Base-by-base conservation (phyloP, 2,797 vertebrate species). In the Sebastes cheni region DNA sequence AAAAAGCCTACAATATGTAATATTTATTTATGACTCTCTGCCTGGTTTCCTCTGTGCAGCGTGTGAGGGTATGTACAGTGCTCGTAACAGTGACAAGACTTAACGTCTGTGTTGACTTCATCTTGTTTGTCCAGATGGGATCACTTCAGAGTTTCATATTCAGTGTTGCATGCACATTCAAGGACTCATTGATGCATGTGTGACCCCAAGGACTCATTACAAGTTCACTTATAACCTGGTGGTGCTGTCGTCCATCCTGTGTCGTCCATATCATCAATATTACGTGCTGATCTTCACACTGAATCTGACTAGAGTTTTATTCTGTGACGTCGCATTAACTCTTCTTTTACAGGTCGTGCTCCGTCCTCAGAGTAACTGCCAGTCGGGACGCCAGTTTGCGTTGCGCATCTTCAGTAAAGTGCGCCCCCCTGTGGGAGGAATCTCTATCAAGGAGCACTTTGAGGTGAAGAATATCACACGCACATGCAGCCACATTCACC, bases 401-500 rank as follows among this genome's bases (percentile, higher is more conserved):
- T 86, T 99, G 72, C 97, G 99, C 18, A 97, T 99, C 86, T 99
- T 99, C 93, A 99, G 99, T 95, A 99, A 99, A 94, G 99, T 99
- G 89, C 98, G 98, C 46, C 98, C 99, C 0, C 99, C 99, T 0
- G 99, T 99, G 84, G 99, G 99, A 4, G 99, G 99, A 75, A 99
- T 99, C 92, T 99, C 99, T 22, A 97, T 99, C 79, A 99, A 99
- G 91, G 99, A 99, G 82, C 99, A 99, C 90, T 99, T 99, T 62
- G 99, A 99, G 96, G 99, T 99, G 88, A 95, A 30, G 8, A 46
- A 11, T 18, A 22, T 42, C 3, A 4, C 16, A 10, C 0, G 6
- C 23, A 4, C 39, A 14, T 1, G 23, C 16, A n/a, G 22, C n/a
- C 27, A 13, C 61, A 8, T 55, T 42, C 4, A 10, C 9, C 6